Percentiles rank a stretch among this genome's conserved stretches.
Evolutionary conservation across 2,888 invertebrate genomes (phyloP).

Genomic region (Brachyopa scutellaris): DNA sequence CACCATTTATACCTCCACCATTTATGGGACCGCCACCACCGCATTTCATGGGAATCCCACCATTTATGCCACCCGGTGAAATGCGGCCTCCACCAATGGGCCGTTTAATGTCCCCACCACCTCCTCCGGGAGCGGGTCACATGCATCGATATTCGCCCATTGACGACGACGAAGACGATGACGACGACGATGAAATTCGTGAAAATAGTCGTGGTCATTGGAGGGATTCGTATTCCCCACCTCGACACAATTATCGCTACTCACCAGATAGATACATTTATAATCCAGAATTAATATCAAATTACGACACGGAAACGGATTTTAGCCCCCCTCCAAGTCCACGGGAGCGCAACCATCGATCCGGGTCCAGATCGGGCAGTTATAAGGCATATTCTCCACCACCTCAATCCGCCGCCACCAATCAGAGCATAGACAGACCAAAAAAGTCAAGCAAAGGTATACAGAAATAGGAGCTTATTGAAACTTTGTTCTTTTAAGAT

Average conservation of each 20-base stretch:
- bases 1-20: constrained; percentile 85
- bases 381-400: constrained; percentile 66
- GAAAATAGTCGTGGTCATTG: constrained; percentile 77
- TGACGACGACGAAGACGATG: constrained; percentile 73
- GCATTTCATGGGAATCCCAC: constrained; percentile 85
- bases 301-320: constrained; percentile 86
- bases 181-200: constrained; percentile 75
- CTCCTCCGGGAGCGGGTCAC: constrained; percentile 70
- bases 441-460: constrained; percentile 64
- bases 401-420: constrained; percentile 41
- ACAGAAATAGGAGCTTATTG: not conserved
- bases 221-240: constrained; percentile 78
- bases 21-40: constrained; percentile 86
- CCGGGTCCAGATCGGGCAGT: constrained; percentile 63
- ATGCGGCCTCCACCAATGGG: constrained; percentile 84
- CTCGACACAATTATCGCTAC: constrained; percentile 83
- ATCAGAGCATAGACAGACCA: constrained; percentile 47
- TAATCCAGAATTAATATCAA: constrained; percentile 81
- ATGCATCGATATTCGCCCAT: constrained; percentile 73
- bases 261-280: constrained; percentile 83
- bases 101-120: constrained; percentile 83
- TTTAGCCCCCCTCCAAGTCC: constrained; percentile 86
- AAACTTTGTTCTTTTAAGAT: too few relatives aligned
- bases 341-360: constrained; percentile 75
- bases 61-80: constrained; percentile 83